Base-by-base conservation (phyloP, 2,888 invertebrate species). In the Scaptomyza cyrtandrae region DNA sequence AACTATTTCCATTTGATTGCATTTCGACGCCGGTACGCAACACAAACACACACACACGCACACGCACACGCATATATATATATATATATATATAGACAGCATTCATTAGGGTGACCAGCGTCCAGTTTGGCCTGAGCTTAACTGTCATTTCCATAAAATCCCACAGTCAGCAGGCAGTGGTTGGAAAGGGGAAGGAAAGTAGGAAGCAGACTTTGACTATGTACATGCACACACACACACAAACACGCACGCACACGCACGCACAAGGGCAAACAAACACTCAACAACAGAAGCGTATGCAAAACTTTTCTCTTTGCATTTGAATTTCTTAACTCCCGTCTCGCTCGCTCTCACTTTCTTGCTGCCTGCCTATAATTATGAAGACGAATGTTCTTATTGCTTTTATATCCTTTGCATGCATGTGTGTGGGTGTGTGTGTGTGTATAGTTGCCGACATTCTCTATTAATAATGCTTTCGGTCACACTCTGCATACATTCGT, bases 331-430 rank as follows among this genome's bases (percentile, higher is more conserved):
- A 10, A 3, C 19, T 1, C 35, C 1, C 11, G n/a, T 1, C 44
- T 19, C 19, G n/a, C 39, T 44, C 24, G 19, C 43, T 19, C 49
- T 2, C 41, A n/a, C 60, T 59, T 39, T 7, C n/a, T 6, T 39
- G 9, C 58, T 57, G 60, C 44, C 48, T 62, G 77, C 55, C 80
- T 55, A 73, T 85, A 86, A 86, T 86, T 86, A 87, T 87, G 81
- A 86, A 86, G 86, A 86, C 85, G 83, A 87, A 86, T 86, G 88
- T 83, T 64, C 82, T 86, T 86, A 86, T 84, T 85, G 85, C 84
- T 81, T 81, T 81, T 86, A 82, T 85, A 80, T 80, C 78, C 71
- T 61, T 74, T 71, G 71, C 63, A 67, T 75, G 70, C 55, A 55
- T 54, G 46, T 35, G 27, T 62, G 44, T 65, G 44, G 56, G 58